Percentiles rank a stretch among this genome's conserved stretches.
These are phyloP conservation scores for Drosophila baimaii DNA, from an alignment of 1,140 invertebrate genomes.

Conservation along the genomic window DNA sequence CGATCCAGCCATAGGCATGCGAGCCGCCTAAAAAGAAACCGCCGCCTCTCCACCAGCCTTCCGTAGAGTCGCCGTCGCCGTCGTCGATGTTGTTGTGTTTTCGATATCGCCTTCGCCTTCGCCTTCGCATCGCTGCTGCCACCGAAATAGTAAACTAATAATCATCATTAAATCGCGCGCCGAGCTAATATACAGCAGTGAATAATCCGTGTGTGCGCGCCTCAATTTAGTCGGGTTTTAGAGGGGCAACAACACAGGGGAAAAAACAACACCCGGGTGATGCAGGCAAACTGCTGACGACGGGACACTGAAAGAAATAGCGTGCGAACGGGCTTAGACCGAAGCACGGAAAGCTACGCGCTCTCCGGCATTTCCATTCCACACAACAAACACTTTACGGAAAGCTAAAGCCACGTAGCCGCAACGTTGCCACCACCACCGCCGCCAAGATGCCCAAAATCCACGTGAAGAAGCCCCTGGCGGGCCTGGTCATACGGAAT, in stretches of 20 bases:
- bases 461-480: conserved; percentile 82
- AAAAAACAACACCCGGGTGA: conserved; percentile 47
- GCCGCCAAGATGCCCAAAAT: conserved; percentile 80
- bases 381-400: conserved; percentile 30
- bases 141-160: conserved; percentile 38
- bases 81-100: conserved; percentile 37
- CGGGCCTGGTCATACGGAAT: conserved; percentile 89
- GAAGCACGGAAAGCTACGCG: conserved; percentile 16
- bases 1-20: conserved; percentile 36
- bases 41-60: conserved; percentile 17
- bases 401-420: conserved; percentile 57
- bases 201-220: conserved; percentile 21
- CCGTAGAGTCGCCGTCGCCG: conserved; percentile 3
- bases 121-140: conserved; percentile 20
- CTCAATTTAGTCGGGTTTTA: conserved; percentile 16
- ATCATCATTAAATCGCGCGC: conserved; percentile 20
- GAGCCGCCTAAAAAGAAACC: conserved; percentile 35
- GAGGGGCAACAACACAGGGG: conserved; percentile 22
- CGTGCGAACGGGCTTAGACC: neutral
- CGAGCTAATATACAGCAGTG: conserved; percentile 7
- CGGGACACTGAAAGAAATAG: conserved; percentile 31
- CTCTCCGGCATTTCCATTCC: conserved; percentile 22
- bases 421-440: conserved; percentile 47
- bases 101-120: conserved; percentile 19
- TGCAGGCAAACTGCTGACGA: conserved; percentile 52